Conservation (phyloP, 2,797 vertebrate species). For the Megaceryle alcyon region DNA sequence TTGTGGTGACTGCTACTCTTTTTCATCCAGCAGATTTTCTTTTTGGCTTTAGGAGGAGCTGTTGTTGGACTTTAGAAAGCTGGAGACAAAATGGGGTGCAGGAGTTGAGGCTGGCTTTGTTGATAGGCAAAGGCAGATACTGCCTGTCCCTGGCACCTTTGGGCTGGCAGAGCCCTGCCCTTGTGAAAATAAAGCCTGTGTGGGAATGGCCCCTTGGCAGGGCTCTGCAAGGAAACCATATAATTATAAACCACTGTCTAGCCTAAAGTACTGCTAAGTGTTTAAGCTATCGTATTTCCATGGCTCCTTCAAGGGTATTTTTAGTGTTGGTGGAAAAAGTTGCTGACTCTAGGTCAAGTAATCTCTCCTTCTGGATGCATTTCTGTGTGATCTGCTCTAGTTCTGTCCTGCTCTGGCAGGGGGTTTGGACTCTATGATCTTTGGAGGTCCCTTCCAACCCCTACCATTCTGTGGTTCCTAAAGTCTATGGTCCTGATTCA, state of each 20-base stretch:
- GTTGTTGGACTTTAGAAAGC: background rate
- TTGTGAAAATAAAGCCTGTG: background rate
- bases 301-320: background rate
- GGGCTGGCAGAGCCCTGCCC: background rate
- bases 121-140: background rate
- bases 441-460: no score
- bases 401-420: no score
- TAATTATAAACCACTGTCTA: conserved; percentile 54
- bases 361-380: background rate
- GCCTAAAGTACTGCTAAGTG: background rate
- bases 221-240: background rate
- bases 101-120: background rate
- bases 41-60: background rate
- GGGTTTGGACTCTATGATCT: no score
- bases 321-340: conserved; percentile 37
- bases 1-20: background rate
- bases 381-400: no score
- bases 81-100: background rate
- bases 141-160: background rate
- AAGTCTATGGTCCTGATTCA: background rate
- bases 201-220: conserved; percentile 17
- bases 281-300: conserved; percentile 24
- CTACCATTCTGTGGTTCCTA: background rate
- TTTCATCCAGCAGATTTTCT: background rate
- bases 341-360: conserved; percentile 34